These are phyloP conservation scores for Xestia sexstrigata DNA, from an alignment of 2,888 invertebrate species.

Conservation along the genomic window DNA sequence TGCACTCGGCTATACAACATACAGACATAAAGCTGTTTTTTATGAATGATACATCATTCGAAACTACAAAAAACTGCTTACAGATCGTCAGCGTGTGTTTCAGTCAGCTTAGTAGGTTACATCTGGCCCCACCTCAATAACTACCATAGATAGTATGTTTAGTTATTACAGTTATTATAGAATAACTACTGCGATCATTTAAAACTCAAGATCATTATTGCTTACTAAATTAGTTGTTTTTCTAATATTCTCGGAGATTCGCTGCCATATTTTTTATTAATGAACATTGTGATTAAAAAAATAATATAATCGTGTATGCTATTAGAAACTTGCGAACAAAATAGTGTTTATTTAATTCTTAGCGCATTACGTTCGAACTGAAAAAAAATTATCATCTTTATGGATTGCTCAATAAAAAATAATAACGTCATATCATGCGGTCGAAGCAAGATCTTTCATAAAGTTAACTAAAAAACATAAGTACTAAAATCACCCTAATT, in stretches of 20 bases:
- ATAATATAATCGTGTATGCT: constrained; percentile 22
- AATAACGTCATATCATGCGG: constrained; percentile 57
- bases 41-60: not conserved
- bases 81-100: not conserved
- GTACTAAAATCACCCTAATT: constrained; percentile 54
- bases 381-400: constrained; percentile 31
- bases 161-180: constrained; percentile 31
- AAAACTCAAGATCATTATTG: constrained; percentile 34
- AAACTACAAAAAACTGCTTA: not conserved
- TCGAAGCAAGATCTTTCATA: constrained; percentile 37
- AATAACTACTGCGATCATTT: constrained; percentile 56
- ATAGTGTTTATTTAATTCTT: constrained; percentile 28
- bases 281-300: constrained; percentile 33
- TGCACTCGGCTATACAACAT: too few species aligned
- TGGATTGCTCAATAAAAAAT: constrained; percentile 60
- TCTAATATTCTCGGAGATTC: constrained; percentile 28
- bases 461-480: constrained; percentile 40
- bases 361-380: constrained; percentile 23
- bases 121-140: constrained; percentile 14
- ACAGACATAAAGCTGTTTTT: not conserved
- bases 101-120: not conserved
- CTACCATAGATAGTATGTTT: constrained; percentile 29
- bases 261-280: constrained; percentile 59
- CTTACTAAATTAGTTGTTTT: constrained; percentile 23
- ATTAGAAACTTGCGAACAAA: constrained; percentile 52